Base-by-base conservation (phyloP, 2,113 vertebrate genomes). In the Meriones unguiculatus region DNA sequence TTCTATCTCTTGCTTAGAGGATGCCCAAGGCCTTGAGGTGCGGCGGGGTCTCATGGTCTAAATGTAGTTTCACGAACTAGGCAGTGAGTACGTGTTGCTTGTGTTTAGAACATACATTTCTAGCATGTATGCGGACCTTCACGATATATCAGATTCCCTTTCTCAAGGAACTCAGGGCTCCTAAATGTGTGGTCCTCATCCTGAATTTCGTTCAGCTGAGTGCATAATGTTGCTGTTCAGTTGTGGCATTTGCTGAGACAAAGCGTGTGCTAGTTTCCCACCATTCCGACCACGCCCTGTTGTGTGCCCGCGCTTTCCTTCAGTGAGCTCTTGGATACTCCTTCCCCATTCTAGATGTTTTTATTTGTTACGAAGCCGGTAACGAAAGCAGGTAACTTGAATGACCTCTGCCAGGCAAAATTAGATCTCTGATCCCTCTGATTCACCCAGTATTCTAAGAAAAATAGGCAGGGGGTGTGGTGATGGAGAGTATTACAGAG, bases 11-110 rank as follows among this genome's bases (percentile, higher is more conserved):
- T 59, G 52, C n/a, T 54, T 73, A 59, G 35, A 38, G 46, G 46
- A 41, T 38, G 69, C 2, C 2, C 25, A 20, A 57, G 10, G n/a
- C n/a, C 25, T 22, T 75, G n/a, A 8, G 3, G 3, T 25, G 35
- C 22, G 57, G 12, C 8, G 13, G n/a, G n/a, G 15, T 62, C 18
- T 13, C 8, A 50, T 38, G 35, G 25, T 94, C 84, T 93, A 90
- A 92, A 81, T 67, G 28, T 65, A 64, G 70, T 89, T 95, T 89
- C 57, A 75, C 75, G 78, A 72, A 18, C 41, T 95, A 77, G 46
- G 11, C 76, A 64, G 35, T 75, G 82, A 84, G 62, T 87, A 62
- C 69, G 77, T 88, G 10, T 9, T 78, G 28, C 18, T 88, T 35
- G 41, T 67, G 22, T 93, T 90, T 81, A 90, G 5, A 28, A 46